Conservation (phyloP, 1,140 invertebrate genomes). For the Idris sp. region DNA sequence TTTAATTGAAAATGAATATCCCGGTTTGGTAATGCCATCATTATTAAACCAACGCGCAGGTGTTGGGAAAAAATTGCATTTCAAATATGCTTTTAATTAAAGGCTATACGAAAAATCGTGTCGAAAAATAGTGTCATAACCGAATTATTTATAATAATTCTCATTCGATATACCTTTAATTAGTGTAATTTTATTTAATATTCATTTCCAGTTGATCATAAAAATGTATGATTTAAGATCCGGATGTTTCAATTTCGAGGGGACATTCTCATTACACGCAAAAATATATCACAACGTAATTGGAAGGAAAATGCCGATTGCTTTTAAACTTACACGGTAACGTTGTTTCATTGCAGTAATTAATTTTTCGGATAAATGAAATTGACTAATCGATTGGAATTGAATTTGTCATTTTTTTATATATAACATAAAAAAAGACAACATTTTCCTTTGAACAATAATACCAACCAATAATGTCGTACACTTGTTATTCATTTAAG, state of each 20-base stretch:
- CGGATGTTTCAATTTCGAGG: slow-evolving; percentile 45
- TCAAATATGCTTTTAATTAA: no score
- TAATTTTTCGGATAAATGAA: slow-evolving; percentile 47
- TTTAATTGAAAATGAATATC: no score
- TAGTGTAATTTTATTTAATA: slow-evolving; percentile 34
- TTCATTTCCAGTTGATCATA: slow-evolving; percentile 40
- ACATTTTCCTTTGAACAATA: slow-evolving; percentile 29
- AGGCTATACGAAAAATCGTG: no score
- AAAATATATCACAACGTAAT: slow-evolving; percentile 41
- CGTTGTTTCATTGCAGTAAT: slow-evolving; percentile 41
- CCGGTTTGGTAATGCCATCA: no score
- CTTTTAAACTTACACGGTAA: slow-evolving; percentile 30
- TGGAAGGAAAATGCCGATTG: slow-evolving; percentile 38
- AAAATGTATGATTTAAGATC: slow-evolving; percentile 36
- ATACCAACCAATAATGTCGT: slow-evolving; percentile 1
- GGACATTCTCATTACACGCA: slow-evolving; percentile 35
- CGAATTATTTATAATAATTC: no score
- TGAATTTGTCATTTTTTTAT: slow-evolving; percentile 37
- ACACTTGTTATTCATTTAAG: no score
- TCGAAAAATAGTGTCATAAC: no score
- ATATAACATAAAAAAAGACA: slow-evolving; percentile 35
- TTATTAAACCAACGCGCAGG: no score
- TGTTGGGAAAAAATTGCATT: no score
- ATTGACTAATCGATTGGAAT: slow-evolving; percentile 48
- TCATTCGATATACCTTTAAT: slow-evolving; percentile 7